Base-by-base conservation (phyloP, 2,888 invertebrate genomes). In the Trilocha varians region DNA sequence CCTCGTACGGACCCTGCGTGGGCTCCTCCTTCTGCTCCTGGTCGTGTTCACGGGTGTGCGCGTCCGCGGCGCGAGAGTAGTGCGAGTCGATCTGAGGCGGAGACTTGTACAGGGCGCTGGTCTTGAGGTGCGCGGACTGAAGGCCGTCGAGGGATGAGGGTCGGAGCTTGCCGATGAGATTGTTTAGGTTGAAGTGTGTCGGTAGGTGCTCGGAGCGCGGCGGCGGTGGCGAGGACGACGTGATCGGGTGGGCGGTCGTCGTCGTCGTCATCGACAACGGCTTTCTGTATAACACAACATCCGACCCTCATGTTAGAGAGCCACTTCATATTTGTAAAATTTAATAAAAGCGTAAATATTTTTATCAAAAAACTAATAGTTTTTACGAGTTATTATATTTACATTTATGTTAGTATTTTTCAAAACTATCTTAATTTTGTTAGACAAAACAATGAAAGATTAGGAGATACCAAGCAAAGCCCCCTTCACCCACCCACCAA, bases 1-100 rank as follows among this genome's bases (percentile, higher is more conserved):
- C 87, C 59, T 90, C 89, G 61, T 91, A 91, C 2, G 90, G 90
- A 11, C 91, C 90, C 59, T 90, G 87, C 36, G 91, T 91, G 44
- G 79, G 69, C 50, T 78, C 75, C 59, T 85, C 87, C 49, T 78
- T 79, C 46, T 74, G 75, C 46, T 77, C 75, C 46, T 77, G 71
- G 49, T 78, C 80, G 46, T 78, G 74, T 35, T 78, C 82, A 52
- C 79, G 78, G 38, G 77, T 59, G 41, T 86, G 86, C 16, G 84
- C 79, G 48, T 85, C 85, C 2, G 84, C 62, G 34, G 85, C 84
- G 13, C 88, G 87, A 44, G 88, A 87, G 64, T 89, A 89, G 52
- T 89, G 87, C 35, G 87, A 88, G 57, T 89, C 80, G 47, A 89
- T 88, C 63, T 89, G 88, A 25, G 88, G 89, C 16, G 88, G 85